Evolutionary conservation across 2,797 vertebrate species (phyloP), one percentile per base, ranked within the genome.

Genomic region (Gallinago nigripennis): DNA sequence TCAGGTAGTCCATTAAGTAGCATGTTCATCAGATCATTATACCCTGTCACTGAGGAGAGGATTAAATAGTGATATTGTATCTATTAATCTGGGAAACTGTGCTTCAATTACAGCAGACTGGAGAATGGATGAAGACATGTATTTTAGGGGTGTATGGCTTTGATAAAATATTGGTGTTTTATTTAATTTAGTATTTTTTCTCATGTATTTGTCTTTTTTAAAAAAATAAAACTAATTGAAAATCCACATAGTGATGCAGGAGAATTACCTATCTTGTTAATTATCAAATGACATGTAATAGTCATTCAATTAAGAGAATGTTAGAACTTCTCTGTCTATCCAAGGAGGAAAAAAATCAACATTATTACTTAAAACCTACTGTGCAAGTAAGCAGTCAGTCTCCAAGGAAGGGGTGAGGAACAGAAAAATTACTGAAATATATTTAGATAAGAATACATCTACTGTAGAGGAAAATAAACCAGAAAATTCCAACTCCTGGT

Each of bases 31-130:
- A 93, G 80, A 92, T 95, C 91, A 80, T 95, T 96, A 88, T 84
- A 64, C 41, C 64, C 75, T 94, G 96, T 93, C 92, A 93, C 66
- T 23, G 78, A 73, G 89, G 72, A 95, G 77, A 94, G 60, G 90
- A 96, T 95, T 95, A 95, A 96, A 90, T 86, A 86, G 81, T 92
- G 90, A 88, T 95, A 93, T 77, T 88, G 73, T 92, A 88, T 90
- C 95, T 92, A 85, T 96, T 97, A 94, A 92, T 96, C 92, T 96
- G 70, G 63, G 86, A 86, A 91, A 73, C 86, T 64, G 31, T 88
- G 66, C 88, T 92, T 84, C 92, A 77, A 1, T 87, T 95, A 92
- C 61, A 85, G 69, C 53, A 81, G 75, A 33, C 70, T 71, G 75
- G 41, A 82, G 79, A 92, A 91, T 43, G 73, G 86, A 88, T 94